Evolutionary conservation across 2,888 invertebrate species (phyloP), one percentile per base, ranked within the genome.

Genomic region (Netelia fuscicornis): DNA sequence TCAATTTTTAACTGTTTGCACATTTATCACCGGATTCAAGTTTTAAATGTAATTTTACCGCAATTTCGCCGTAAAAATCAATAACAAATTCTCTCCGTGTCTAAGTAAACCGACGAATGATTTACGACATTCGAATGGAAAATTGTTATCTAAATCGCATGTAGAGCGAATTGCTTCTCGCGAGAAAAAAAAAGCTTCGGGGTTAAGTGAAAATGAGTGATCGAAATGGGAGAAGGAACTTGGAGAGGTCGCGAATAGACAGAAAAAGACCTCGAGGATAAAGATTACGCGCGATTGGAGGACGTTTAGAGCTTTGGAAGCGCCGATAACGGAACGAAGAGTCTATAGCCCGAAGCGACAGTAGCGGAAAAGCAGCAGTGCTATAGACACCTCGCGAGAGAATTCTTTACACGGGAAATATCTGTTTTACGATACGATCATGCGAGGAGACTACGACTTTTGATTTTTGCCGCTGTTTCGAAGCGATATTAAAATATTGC

Each of bases 401-500:
- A 78, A 37, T 81, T 81, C 71, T 77, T 78, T 67, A 83, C 77
- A 82, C 10, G 52, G 86, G 87, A 87, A 86, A 85, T 86, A 87
- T 86, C 87, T 79, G 84, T 85, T 90, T 90, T 88, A 88, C 88
- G 87, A 88, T 86, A 86, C 80, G 72, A 81, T 81, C 86, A 84
- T 81, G 30, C 70, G 70, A 54, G 79, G 62, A 79, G 86, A 87
- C 87, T 17, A 48, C 86, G 37, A 48, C 86, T 85, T 86, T 88
- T 82, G 89, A 89, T 88, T 90, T 87, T 86, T 85, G 71, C 86
- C 74, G 3, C 13, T 48, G 48, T 48, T 10, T 13, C 13, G 48
- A 48, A 48, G 48, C 11, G 13, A 48, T 48, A 48, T 13, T 48
- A 48, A 48, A 48, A 48, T 48, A 48, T 48, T 48, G 48, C 10